Percentiles rank a stretch among this genome's conserved stretches.
These are phyloP conservation scores for Channallabes apus DNA, from an alignment of 2,797 vertebrate species.

Conservation along the genomic window DNA sequence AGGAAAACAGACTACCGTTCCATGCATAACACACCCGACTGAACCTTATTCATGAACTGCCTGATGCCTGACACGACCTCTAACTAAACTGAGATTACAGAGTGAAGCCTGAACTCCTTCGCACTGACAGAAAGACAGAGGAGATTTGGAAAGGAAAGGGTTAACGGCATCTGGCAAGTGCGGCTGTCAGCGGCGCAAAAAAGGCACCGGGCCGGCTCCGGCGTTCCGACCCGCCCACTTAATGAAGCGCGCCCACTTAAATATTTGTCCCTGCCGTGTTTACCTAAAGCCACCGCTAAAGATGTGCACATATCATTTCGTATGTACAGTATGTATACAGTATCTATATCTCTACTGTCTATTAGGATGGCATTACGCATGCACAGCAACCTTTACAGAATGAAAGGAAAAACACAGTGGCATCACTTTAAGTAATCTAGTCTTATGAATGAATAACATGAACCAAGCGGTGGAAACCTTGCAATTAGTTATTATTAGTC, in stretches of 20 bases:
- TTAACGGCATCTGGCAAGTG: constrained; percentile 76
- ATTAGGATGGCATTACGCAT: neutral
- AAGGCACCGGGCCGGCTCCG: neutral
- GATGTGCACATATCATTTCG: neutral
- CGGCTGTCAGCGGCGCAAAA: constrained; percentile 59
- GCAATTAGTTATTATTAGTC: constrained; percentile 29
- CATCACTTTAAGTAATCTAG: neutral
- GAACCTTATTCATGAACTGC: neutral
- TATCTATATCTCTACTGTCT: neutral
- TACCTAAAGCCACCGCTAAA: neutral
- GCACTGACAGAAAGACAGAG: constrained; percentile 35
- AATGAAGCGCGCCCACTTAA: constrained; percentile 13
- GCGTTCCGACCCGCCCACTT: constrained; percentile 9
- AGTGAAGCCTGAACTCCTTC: neutral
- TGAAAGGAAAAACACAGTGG: neutral
- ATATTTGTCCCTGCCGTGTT: neutral
- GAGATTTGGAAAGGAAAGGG: constrained; percentile 74
- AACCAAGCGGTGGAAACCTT: constrained; percentile 23
- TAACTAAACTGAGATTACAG: neutral
- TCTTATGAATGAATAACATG: neutral
- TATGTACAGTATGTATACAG: neutral
- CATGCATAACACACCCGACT: neutral
- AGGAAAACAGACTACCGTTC: neutral
- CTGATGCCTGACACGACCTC: neutral
- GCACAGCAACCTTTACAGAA: neutral